Percentiles rank a stretch among this genome's conserved stretches.
These are phyloP conservation scores for Lophura nycthemera DNA, from an alignment of 2,113 vertebrate species.

Conservation along the genomic window DNA sequence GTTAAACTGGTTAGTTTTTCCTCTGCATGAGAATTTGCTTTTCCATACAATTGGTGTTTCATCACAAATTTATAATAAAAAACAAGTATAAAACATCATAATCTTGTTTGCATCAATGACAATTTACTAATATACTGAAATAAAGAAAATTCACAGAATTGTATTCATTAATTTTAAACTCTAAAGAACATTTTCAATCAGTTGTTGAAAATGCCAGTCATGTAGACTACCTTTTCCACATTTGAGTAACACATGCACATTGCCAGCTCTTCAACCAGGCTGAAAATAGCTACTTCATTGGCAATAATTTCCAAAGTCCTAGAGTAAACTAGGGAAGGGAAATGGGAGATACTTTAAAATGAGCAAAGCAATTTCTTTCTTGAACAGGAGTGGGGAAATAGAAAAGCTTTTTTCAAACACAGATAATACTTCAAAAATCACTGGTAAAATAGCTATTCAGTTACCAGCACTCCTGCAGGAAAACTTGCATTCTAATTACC, in stretches of 20 bases:
- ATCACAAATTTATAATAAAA: slow-evolving; percentile 11
- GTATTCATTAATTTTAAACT: neutral
- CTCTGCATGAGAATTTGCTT: neutral
- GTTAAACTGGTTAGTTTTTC: slow-evolving; percentile 27
- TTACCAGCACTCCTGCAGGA: neutral
- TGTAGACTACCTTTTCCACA: neutral
- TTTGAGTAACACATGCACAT: neutral
- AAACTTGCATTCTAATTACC: slow-evolving; percentile 40
- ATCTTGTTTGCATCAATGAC: neutral
- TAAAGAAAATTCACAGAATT: neutral
- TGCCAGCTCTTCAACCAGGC: neutral
- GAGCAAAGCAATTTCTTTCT: slow-evolving; percentile 13
- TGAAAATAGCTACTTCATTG: neutral
- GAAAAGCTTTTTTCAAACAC: neutral
- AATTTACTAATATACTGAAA: slow-evolving; percentile 6
- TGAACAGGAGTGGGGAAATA: neutral
- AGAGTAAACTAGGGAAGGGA: slow-evolving; percentile 13
- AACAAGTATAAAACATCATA: slow-evolving; percentile 14
- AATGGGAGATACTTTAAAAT: slow-evolving; percentile 24
- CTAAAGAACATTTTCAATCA: neutral
- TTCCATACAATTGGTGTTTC: neutral
- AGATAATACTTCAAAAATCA: slow-evolving; percentile 35
- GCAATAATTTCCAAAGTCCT: slow-evolving; percentile 1
- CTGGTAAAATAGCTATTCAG: neutral
- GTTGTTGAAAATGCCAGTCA: slow-evolving; percentile 10